Evolutionary conservation across 2,113 vertebrate species (phyloP), one percentile per base, ranked within the genome.

Genomic region (Ariopsis seemanni): DNA sequence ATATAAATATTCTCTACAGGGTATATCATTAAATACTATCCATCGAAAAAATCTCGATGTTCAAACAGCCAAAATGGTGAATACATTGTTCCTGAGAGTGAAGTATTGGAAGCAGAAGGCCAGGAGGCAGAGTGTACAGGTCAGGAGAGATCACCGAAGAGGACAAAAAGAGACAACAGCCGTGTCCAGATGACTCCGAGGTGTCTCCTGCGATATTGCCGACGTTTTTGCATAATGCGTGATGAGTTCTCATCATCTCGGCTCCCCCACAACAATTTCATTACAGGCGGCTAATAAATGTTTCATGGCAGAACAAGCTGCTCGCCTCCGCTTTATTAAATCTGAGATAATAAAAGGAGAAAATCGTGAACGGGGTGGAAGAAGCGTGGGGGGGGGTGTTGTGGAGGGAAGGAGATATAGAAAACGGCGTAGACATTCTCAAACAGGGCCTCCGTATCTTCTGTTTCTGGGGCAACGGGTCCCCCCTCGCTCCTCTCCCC

Each of bases 201-300:
- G 87, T 87, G 88, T 89, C 89, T 85, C 80, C 78, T 71, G 86
- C 90, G 89, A 94, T 96, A 96, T 95, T 95, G 94, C 94, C 92
- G 93, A 94, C 94, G 91, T 94, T 95, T 96, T 96, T 96, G 95
- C 95, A 96, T 97, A 96, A 95, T 95, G 94, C 94, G 93, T 93
- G 93, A 95, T 96, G 95, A 96, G 95, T 94, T 95, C 94, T 94
- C 93, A 92, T 93, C 93, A 94, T 93, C 92, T 93, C 93, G 91
- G 93, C 91, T 93, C 94, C 94, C 92, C 93, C 94, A 96, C 95
- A 95, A 96, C 95, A 96, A 96, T 97, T 96, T 97, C 96, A 97
- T 97, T 97, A 97, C 96, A 96, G 95, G 92, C 95, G 94, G 96
- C 96, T 97, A 97, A 97, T 97, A 97, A 96, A 97, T 97, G 96